Evolutionary conservation across 2,113 vertebrate genomes (phyloP).

Genomic region (Ctenodactylus gundi): DNA sequence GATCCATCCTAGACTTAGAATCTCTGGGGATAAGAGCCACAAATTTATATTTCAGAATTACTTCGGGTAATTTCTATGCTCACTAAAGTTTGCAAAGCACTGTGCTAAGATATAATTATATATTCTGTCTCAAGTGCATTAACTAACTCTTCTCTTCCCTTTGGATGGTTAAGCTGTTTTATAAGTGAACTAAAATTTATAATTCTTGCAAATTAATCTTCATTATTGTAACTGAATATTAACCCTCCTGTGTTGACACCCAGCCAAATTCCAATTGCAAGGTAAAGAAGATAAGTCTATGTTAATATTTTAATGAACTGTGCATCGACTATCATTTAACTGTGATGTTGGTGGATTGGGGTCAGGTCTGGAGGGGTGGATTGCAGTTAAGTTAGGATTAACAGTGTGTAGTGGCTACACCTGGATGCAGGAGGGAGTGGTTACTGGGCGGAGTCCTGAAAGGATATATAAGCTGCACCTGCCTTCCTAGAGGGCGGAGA

Average conservation of each 20-base stretch:
- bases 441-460: no score
- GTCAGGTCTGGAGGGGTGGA: no score
- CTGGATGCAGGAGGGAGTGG: no score
- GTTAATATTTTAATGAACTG: neutral
- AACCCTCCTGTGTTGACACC: conserved; percentile 15
- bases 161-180: conserved; percentile 28
- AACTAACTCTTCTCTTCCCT: conserved; percentile 19
- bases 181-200: conserved; percentile 53
- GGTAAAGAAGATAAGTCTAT: conserved; percentile 30
- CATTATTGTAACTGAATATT: conserved; percentile 18
- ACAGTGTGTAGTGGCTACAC: no score
- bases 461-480: no score
- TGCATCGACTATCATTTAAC: neutral
- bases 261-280: conserved; percentile 43
- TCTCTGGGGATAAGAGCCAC: neutral
- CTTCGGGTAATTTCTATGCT: neutral
- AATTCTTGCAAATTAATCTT: conserved; percentile 56
- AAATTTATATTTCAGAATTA: neutral
- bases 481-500: no score
- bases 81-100: neutral
- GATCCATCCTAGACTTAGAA: neutral
- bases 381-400: no score
- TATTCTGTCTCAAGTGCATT: neutral
- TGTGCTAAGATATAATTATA: neutral
- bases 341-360: no score